Base-by-base conservation (phyloP, 2,113 vertebrate species). In the Urocynchramus pylzowi region DNA sequence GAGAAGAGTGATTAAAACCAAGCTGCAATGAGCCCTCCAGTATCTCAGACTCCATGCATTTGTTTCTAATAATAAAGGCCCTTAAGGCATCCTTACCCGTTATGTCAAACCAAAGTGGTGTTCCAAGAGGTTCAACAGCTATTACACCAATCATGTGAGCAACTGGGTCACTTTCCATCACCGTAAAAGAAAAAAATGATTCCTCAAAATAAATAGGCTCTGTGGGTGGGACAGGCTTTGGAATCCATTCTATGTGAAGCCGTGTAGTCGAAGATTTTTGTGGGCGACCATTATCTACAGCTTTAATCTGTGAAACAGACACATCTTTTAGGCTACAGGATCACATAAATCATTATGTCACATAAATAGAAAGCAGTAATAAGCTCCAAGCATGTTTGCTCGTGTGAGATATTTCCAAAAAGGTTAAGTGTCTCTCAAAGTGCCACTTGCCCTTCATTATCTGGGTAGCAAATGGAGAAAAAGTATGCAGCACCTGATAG, bases 121-220 rank as follows among this genome's bases (percentile, higher is more conserved):
- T 98, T 93, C 99, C 98, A 33, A 97, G 97, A 47, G 98, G 98
- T 73, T 99, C 99, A 16, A 99, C 98, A 95, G 98, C 96, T 79
- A 99, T 98, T 10, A 99, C 99, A 7, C 99, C 99, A 73, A 99
- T 99, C 99, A 99, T 99, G 97, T 99, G 99, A 63, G 99, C 98
- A 67, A 99, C 99, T 0, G 99, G 99, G 94, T 99, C 99, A n/a
- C 98, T 99, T 90, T 99, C 99, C 99, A 99, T 99, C 35, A 99
- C 99, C 6, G 99, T 99, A 63, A 99, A 99, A 85, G 98, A 97
- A 90, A 99, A 99, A 94, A 98, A 98, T 2, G 98, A 92, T 96
- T 99, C 99, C 89, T 99, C 99, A 89, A 99, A 99, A 53, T 98
- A 97, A 97, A 99, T 97, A 0, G 98, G 95, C 65, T 98, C 98